A percentile compares a stretch with the other conserved stretches of the same genome.
phyloP scores from a whole-genome alignment of 2,113 vertebrate species.

The Phycodurus eques region DNA sequence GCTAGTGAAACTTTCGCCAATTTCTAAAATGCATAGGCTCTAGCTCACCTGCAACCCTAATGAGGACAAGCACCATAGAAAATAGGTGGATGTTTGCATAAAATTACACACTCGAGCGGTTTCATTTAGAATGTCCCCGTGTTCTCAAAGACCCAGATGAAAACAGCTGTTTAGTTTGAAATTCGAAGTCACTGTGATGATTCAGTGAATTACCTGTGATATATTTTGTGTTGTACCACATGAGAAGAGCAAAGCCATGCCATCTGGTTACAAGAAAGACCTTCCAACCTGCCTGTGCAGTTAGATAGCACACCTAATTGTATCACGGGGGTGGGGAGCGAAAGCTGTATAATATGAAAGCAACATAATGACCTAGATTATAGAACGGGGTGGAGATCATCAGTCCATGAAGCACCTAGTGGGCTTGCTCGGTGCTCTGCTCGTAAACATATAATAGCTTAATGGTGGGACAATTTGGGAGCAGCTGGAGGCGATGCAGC shows the following conservation, averaged over 20 bases:
- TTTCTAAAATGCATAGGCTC: too few species aligned
- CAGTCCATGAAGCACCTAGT: constrained; percentile 52
- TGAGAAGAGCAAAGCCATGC: not conserved
- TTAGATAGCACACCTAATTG: constrained; percentile 37
- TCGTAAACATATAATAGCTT: constrained; percentile 75
- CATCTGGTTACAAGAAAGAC: not conserved
- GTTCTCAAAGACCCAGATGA: not conserved
- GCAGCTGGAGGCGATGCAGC: constrained; percentile 71
- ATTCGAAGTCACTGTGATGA: not conserved
- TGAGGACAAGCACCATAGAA: too few species aligned
- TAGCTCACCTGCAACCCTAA: too few species aligned
- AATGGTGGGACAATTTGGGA: constrained; percentile 73
- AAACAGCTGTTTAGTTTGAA: not conserved
- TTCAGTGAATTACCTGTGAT: not conserved
- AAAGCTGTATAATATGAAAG: constrained; percentile 42
- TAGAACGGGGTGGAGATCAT: constrained; percentile 44
- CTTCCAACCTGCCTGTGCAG: constrained; percentile 10
- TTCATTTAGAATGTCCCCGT: not conserved
- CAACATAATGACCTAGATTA: constrained; percentile 47
- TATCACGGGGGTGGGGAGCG: constrained; percentile 28
- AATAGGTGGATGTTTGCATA: not conserved
- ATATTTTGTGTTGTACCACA: not conserved
- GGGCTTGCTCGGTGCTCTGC: constrained; percentile 49
- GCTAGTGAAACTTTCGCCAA: too few species aligned
- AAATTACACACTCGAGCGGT: constrained; percentile 5